Evolutionary conservation across 2,888 invertebrate genomes (phyloP).

Genomic region (Drosophila vallismaia): DNA sequence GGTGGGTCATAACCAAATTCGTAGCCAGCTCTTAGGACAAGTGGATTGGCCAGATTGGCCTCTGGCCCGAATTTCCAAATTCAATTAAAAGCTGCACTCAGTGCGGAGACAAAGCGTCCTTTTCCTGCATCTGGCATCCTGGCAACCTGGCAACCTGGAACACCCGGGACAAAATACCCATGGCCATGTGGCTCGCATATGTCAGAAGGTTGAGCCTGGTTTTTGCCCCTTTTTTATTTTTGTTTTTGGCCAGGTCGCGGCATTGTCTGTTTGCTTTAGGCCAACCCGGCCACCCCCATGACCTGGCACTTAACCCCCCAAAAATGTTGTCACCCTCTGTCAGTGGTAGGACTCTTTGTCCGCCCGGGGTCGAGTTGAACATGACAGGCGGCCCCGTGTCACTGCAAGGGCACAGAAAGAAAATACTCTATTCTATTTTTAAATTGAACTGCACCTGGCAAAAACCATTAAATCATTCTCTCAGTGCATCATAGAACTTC

Average conservation of each 20-base stretch:
- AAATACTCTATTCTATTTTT: no score
- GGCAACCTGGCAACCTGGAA: slow-evolving; percentile 1
- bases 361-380: slow-evolving; percentile 25
- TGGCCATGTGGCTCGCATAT: slow-evolving; percentile 13
- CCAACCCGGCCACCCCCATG: not conserved
- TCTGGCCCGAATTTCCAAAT: slow-evolving; percentile 52
- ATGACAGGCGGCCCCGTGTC: slow-evolving; percentile 38
- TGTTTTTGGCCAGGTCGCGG: slow-evolving; percentile 34
- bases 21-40: slow-evolving; percentile 42
- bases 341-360: slow-evolving; percentile 25
- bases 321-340: slow-evolving; percentile 42
- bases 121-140: slow-evolving; percentile 12
- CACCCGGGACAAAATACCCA: slow-evolving; percentile 11
- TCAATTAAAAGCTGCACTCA: slow-evolving; percentile 67
- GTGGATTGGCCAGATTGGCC: slow-evolving; percentile 28
- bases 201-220: slow-evolving; percentile 35
- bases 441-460: no score
- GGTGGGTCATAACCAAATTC: slow-evolving; percentile 52
- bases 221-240: not conserved
- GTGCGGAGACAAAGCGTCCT: slow-evolving; percentile 26
- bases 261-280: slow-evolving; percentile 27
- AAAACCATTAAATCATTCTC: not conserved
- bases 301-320: slow-evolving; percentile 20
- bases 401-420: slow-evolving; percentile 4
- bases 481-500: not conserved